phyloP scores from a whole-genome alignment of 2,113 vertebrate genomes.

The Hiodon alosoides region DNA sequence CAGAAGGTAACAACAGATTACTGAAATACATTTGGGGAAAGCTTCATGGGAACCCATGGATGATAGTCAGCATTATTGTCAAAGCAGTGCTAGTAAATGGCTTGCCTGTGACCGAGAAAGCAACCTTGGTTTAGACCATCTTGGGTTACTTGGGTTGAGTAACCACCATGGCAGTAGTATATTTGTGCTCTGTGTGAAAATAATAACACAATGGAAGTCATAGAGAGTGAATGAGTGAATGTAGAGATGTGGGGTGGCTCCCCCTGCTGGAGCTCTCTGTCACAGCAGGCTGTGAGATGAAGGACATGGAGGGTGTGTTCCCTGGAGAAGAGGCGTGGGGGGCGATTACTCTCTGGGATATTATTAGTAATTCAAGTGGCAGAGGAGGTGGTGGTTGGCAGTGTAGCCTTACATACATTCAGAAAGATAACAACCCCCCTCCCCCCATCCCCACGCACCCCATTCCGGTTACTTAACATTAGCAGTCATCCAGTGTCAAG shows the following conservation, averaged over 20 bases:
- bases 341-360: not conserved
- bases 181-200: no score
- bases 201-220: not conserved
- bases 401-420: not conserved
- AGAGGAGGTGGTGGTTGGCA: not conserved
- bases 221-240: not conserved
- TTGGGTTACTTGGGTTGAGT: no score
- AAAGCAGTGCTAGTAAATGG: not conserved
- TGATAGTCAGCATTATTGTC: not conserved
- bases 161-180: not conserved
- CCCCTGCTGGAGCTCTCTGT: slow-evolving; percentile 4
- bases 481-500: not conserved
- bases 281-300: not conserved
- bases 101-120: no score
- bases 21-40: not conserved
- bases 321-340: no score
- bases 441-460: not conserved
- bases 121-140: no score
- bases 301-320: not conserved
- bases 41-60: no score
- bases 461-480: not conserved
- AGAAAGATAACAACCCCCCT: not conserved
- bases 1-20: not conserved
- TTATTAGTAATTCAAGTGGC: not conserved
- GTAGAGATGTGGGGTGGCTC: not conserved